Base-by-base conservation (phyloP, 2,888 invertebrate species). In the Cheilosia variabilis region DNA sequence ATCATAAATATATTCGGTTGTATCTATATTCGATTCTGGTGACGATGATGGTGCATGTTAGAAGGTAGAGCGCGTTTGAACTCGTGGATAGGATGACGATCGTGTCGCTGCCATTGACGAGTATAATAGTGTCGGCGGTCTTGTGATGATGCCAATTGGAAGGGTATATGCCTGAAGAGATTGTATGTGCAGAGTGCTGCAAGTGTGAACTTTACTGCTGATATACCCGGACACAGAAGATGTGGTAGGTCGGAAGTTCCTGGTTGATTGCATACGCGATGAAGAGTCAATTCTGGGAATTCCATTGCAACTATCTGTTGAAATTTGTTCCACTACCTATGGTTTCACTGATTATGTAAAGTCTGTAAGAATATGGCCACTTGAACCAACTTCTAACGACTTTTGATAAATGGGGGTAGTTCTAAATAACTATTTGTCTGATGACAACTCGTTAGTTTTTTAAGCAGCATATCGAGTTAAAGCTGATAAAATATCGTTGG, bases 61-160 rank as follows among this genome's bases (percentile, higher is more conserved):
- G 50, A 15, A 22, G n/a, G 62, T 63, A 55, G 2, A 13, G 37
- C 13, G 22, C 55, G 55, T 55, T 68, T 24, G 52, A 37, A 47
- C 47, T 10, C 19, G 52, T 60, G 55, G 63, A 45, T 52, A 68
- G 68, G 68, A 69, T 73, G 68, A 83, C 58, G 57, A 60, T 72
- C 57, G 69, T 71, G 58, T 24, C 55, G 69, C 24, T 63, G 69
- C 45, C 80, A 75, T 71, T 82, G 69, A 66, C 65, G 69, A 60
- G 55, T 65, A 55, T 65, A 66, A 80, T 65, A 65, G 37, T 55
- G 78, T 78, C 83, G 80, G 80, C 75, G 24, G 80, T 84, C 80
- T 84, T 84, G 65, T 79, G 79, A 76, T 58, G 80, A 80, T 75
- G 76, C 72, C 81, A 72, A 72, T 81, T 81, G 86, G 60, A 77